Evolutionary conservation across 2,888 invertebrate species (phyloP).

Genomic region (Agrotis segetum): DNA sequence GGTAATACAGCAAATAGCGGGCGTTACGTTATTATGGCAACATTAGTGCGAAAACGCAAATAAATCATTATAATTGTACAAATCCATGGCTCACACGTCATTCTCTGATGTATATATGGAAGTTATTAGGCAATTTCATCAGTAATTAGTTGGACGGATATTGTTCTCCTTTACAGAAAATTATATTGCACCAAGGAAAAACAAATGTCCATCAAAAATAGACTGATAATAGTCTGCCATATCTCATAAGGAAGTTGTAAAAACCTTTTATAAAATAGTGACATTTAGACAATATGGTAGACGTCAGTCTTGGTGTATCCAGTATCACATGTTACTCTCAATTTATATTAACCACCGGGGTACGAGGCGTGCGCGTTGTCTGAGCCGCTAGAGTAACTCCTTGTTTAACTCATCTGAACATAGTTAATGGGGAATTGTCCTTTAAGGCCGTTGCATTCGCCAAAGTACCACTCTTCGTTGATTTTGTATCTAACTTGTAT

Average conservation of each 20-base stretch:
- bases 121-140: constrained; percentile 48
- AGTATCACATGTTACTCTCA: constrained; percentile 61
- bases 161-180: constrained; percentile 45
- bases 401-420: constrained; percentile 90
- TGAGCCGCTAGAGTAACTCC: constrained; percentile 39
- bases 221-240: constrained; percentile 51
- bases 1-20: constrained; percentile 63
- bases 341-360: constrained; percentile 45
- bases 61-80: constrained; percentile 78
- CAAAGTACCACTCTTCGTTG: constrained; percentile 95
- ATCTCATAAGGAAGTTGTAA: constrained; percentile 43
- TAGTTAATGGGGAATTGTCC: constrained; percentile 96
- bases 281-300: constrained; percentile 63
- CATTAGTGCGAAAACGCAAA: constrained; percentile 78
- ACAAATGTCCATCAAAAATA: constrained; percentile 48
- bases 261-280: constrained; percentile 57
- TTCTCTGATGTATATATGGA: constrained; percentile 48
- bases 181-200: constrained; percentile 60
- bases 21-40: constrained; percentile 84
- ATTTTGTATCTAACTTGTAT: constrained; percentile 93
- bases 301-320: constrained; percentile 72
- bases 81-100: constrained; percentile 74
- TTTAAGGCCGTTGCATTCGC: constrained; percentile 92
- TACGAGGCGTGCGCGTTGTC: constrained; percentile 21
- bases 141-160: constrained; percentile 34